phyloP scores from a whole-genome alignment of 2,797 vertebrate species.

The Halcyon smyrnensis region DNA sequence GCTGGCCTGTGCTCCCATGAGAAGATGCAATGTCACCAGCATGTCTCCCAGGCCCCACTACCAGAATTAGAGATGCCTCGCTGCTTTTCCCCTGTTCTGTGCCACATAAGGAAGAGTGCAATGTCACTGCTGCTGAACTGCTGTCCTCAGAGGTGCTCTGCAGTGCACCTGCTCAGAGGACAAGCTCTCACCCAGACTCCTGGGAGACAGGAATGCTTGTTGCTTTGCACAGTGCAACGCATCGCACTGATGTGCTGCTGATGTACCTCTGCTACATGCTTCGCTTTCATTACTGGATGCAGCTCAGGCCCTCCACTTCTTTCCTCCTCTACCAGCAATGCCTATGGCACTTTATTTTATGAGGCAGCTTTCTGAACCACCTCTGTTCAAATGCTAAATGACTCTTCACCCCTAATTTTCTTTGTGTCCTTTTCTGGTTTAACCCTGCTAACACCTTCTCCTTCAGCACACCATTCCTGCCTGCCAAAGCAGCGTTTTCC shows the following conservation, averaged over 20 bases:
- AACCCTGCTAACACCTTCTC: neutral
- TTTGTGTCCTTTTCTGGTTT: neutral
- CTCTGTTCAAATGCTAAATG: neutral
- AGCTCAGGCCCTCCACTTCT: neutral
- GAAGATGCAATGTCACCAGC: neutral
- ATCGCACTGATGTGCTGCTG: fast-evolving
- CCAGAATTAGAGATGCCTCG: neutral
- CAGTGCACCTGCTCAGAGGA: neutral
- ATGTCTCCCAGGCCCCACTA: neutral
- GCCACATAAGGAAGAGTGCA: neutral
- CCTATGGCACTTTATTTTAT: neutral
- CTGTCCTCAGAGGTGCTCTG: neutral
- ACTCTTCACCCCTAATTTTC: neutral
- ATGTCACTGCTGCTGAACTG: neutral
- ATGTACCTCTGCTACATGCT: neutral
- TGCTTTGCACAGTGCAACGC: neutral
- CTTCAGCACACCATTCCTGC: neutral
- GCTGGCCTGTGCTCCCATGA: neutral
- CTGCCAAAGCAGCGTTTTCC: neutral
- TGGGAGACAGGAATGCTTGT: neutral
- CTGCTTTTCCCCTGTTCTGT: neutral
- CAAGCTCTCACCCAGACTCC: neutral
- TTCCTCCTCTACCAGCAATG: neutral
- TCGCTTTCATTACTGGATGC: neutral
- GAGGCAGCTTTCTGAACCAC: neutral